Evolutionary conservation across 2,797 vertebrate species (phyloP).

Genomic region (Ataeniobius toweri): DNA sequence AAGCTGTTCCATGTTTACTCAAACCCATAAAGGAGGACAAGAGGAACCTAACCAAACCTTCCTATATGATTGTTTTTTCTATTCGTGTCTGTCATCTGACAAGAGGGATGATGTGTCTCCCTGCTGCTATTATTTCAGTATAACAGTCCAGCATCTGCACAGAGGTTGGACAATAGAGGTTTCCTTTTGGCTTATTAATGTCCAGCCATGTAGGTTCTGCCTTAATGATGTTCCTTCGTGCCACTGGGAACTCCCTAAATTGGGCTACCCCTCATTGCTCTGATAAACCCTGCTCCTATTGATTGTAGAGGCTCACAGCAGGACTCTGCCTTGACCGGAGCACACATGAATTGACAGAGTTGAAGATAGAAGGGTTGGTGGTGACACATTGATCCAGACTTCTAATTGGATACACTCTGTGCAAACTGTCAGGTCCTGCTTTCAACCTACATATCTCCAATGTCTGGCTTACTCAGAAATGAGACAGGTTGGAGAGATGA

Average conservation of each 20-base stretch:
- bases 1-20: slow-evolving; percentile 62
- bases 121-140: slow-evolving; percentile 25
- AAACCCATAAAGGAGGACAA: slow-evolving; percentile 23
- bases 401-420: slow-evolving; percentile 71
- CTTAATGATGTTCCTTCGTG: slow-evolving; percentile 63
- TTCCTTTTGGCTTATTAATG: slow-evolving; percentile 54
- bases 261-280: slow-evolving; percentile 58
- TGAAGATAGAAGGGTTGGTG: slow-evolving; percentile 51
- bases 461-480: slow-evolving; percentile 38
- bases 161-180: slow-evolving; percentile 34
- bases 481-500: slow-evolving; percentile 41
- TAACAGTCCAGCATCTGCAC: slow-evolving; percentile 29
- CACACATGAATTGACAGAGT: slow-evolving; percentile 55
- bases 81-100: slow-evolving; percentile 55
- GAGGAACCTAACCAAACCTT: slow-evolving; percentile 20
- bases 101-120: slow-evolving; percentile 28
- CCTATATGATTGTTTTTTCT: slow-evolving; percentile 15
- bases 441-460: slow-evolving; percentile 36
- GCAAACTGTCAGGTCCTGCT: slow-evolving; percentile 43
- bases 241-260: slow-evolving; percentile 67
- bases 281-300: slow-evolving; percentile 57
- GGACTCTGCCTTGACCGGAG: slow-evolving; percentile 50
- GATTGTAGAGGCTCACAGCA: slow-evolving; percentile 66
- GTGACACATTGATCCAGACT: slow-evolving; percentile 65
- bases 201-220: slow-evolving; percentile 23